Evolutionary conservation across 2,113 vertebrate species (phyloP).

Genomic region (Micronisus gabar): DNA sequence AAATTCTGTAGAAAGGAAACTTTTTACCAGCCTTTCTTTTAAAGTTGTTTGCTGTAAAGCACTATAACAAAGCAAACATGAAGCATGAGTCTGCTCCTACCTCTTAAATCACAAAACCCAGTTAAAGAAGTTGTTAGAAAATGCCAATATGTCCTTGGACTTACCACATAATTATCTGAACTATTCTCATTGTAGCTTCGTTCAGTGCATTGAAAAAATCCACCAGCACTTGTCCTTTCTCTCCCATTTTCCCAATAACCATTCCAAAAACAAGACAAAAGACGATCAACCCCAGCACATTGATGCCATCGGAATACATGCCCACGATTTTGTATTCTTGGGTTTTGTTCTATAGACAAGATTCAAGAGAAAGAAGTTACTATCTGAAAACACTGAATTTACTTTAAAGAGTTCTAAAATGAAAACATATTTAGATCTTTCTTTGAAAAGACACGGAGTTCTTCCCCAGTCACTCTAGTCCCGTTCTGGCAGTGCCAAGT

Average conservation of each 20-base stretch:
- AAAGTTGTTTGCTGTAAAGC: not conserved
- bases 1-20: not conserved
- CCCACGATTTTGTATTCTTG: conserved; percentile 88
- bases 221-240: conserved; percentile 89
- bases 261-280: conserved; percentile 95
- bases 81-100: not conserved
- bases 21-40: not conserved
- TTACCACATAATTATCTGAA: conserved; percentile 98
- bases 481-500: not conserved
- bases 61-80: not conserved
- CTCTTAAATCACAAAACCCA: not conserved
- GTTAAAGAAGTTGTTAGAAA: not conserved
- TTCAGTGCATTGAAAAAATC: conserved; percentile 97
- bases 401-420: not conserved
- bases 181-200: conserved; percentile 95
- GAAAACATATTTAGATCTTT: not conserved
- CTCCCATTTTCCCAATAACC: conserved; percentile 96
- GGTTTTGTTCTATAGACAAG: conserved; percentile 83
- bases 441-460: not conserved
- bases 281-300: conserved; percentile 92
- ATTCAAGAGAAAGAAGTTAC: conserved; percentile 36
- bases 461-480: not conserved
- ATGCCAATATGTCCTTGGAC: conserved; percentile 27
- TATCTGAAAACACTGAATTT: not conserved
- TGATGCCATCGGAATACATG: conserved; percentile 87